Evolutionary conservation across 2,113 vertebrate species (phyloP).

Genomic region (Calidris pugnax): DNA sequence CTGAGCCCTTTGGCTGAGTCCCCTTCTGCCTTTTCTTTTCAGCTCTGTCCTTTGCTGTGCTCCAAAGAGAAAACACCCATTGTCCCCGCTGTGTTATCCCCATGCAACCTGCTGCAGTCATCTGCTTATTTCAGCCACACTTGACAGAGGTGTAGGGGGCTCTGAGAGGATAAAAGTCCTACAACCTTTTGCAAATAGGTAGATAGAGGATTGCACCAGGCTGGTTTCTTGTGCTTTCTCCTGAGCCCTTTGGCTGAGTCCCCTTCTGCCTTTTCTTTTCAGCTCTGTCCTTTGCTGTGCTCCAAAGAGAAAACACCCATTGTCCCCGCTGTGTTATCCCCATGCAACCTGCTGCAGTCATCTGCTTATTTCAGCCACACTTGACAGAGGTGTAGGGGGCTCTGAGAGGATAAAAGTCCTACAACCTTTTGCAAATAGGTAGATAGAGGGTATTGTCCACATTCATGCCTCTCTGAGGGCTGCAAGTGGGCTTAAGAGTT

Average conservation of each 20-base stretch:
- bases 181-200: not conserved
- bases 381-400: not conserved
- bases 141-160: not conserved
- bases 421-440: not conserved
- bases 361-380: not conserved
- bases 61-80: not conserved
- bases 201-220: not conserved
- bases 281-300: conserved; percentile 48
- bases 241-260: not conserved
- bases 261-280: conserved; percentile 57
- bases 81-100: not conserved
- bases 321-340: not conserved
- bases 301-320: not conserved
- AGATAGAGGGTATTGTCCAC: not conserved
- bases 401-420: not conserved
- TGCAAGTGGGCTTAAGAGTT: not conserved
- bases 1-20: not conserved
- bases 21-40: conserved; percentile 57
- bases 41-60: conserved; percentile 48
- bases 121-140: not conserved
- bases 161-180: not conserved
- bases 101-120: not conserved
- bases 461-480: not conserved
- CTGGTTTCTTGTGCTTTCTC: not conserved
- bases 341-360: not conserved